Evolutionary conservation across 1,140 invertebrate species (phyloP), one percentile per base, ranked within the genome.

Genomic region (Ostrea edulis): DNA sequence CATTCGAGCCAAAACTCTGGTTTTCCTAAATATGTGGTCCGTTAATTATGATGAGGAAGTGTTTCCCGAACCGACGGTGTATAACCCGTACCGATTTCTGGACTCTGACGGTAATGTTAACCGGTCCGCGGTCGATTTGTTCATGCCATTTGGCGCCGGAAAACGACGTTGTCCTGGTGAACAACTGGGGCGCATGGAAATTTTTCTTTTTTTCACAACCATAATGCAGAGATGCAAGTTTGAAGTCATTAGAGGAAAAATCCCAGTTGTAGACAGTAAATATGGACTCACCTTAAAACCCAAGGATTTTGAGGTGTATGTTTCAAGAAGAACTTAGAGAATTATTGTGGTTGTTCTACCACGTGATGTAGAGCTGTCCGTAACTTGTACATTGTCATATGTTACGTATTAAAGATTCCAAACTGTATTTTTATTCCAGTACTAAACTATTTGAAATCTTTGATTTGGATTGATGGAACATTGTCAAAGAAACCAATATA

Each of bases 151-250:
- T 85, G 92, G 93, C 2, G 90, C 91, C 0, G 94, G 94, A 17
- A 90, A 92, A 65, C 82, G 94, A 77, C 96, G 97, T 88, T 98
- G 97, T 92, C 96, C 97, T 0, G 97, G 97, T 0, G 97, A 98
- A 94, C 95, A 96, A 0, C 93, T 98, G 65, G 97, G 97, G 0
- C 96, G 96, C 84, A 96, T 96, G 1, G 97, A 97, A 88, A 92
- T 97, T 4, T 98, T 98, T 81, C 55, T 97, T 25, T 96, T 97
- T 71, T 97, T 98, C 85, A 95, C 96, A 4, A 96, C 96, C 8
- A 95, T 98, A 17, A 94, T 98, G 86, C 97, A 97, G 92, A 95
- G 95, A 12, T 96, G 95, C 53, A 89, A 85, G 51, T 93, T 93
- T 88, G 20, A 91, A 53, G 93, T 95, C 12, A 91, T 95, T 35